Evolutionary conservation across 2,113 vertebrate genomes (phyloP), one percentile per base, ranked within the genome.

Genomic region (Daboia siamensis): DNA sequence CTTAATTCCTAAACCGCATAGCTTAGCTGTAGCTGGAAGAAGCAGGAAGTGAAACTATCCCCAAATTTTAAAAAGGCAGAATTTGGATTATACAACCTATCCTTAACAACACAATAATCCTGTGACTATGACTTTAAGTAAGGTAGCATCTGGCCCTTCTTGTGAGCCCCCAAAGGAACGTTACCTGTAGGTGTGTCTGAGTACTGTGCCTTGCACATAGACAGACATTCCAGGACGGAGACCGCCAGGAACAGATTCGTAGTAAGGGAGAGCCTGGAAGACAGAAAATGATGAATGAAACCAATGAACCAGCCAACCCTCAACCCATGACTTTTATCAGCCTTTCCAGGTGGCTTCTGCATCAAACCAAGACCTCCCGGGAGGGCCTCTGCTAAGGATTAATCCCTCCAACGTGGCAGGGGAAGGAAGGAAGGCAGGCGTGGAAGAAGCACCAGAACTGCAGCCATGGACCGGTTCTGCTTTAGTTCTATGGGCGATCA

Each of bases 151-250:
- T 39, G 44, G 80, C 5, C 11, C 4, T 8, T 20, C 57, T 5
- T 1, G 24, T 26, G 1, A 7, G 7, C 11, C 24, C 24, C 8
- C 0, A n/a, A 6, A 21, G 8, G 0, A 5, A 24, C 12, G 93
- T 97, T 92, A 98, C 98, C 98, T 97, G 87, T 86, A 97, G 29
- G 98, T 98, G 51, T 98, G 51, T 3, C 98, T 93, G 0, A 94
- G 97, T 15, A 98, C 90, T 4, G 86, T 90, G 17, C 98, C 98
- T 94, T 98, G 98, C 92, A 99, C 96, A 93, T 98, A 98, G 64
- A 99, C 33, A 20, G 98, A 98, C 94, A 95, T 95, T 0, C 98
- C 98, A 0, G 95, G 46, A 15, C 96, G 97, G 91, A 99, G 97
- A 0, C 98, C 98, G 0, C 98, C 98, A 5, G 95, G 90, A 61